Percentiles rank a stretch among this genome's conserved stretches.
These are phyloP conservation scores for Stichopus chloronotus DNA, from an alignment of 35 echinoderm and acorn worm species.

Conservation along the genomic window DNA sequence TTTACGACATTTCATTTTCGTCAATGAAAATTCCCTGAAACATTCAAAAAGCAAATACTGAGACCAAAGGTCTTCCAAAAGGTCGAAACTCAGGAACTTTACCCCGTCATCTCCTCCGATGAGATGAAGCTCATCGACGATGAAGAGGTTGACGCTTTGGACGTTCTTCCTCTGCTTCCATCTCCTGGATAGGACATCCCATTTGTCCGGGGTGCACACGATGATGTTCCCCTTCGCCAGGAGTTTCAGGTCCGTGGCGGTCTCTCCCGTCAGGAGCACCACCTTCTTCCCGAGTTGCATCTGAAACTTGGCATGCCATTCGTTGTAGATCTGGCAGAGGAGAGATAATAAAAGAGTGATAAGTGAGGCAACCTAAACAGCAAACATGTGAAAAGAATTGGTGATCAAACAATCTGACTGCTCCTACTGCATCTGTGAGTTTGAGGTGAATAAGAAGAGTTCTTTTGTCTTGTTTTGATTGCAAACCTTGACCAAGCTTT, in stretches of 20 bases:
- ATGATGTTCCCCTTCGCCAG: slow-evolving; percentile 99
- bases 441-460: too few relatives aligned
- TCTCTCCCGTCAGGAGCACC: slow-evolving; percentile 86
- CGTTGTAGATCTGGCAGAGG: slow-evolving; percentile 81
- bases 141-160: slow-evolving; percentile 94
- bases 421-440: too few relatives aligned
- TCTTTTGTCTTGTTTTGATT: too few relatives aligned
- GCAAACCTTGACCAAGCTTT: too few relatives aligned
- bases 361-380: not conserved
- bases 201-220: slow-evolving; percentile 92
- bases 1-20: too few relatives aligned
- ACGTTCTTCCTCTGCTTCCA: slow-evolving; percentile 99
- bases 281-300: slow-evolving; percentile 96
- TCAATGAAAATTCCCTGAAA: too few relatives aligned
- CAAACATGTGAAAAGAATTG: too few relatives aligned
- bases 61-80: too few relatives aligned
- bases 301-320: slow-evolving; percentile 99
- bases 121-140: slow-evolving; percentile 96
- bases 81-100: slow-evolving; percentile 18
- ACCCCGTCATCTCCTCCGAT: slow-evolving; percentile 98
- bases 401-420: too few relatives aligned
- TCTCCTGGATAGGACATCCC: slow-evolving; percentile 92
- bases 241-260: slow-evolving; percentile 95
- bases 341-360: not conserved
- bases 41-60: too few relatives aligned